Evolutionary conservation across 2,888 invertebrate genomes (phyloP).

Genomic region (Apantesis nais): DNA sequence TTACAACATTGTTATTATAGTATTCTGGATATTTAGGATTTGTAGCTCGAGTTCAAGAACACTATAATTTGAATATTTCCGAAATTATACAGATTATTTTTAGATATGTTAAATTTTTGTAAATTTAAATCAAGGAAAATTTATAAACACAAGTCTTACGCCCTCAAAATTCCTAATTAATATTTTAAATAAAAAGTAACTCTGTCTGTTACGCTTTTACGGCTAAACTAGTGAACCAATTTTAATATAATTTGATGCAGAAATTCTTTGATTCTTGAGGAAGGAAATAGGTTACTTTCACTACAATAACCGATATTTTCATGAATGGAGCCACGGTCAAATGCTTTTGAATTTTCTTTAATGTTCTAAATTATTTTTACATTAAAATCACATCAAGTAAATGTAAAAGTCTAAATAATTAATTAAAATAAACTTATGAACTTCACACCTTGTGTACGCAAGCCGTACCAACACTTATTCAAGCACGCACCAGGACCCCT

Average conservation of each 20-base stretch:
- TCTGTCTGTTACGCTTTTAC: too few species aligned
- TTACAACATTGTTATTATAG: neutral
- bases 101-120: neutral
- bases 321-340: neutral
- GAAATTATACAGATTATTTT: neutral
- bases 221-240: neutral
- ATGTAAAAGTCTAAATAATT: neutral
- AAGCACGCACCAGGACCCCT: slow-evolving; percentile 56
- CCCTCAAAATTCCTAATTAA: neutral
- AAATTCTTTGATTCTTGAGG: neutral
- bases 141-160: neutral
- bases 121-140: neutral
- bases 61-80: neutral
- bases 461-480: slow-evolving; percentile 37
- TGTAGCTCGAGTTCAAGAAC: neutral
- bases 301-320: neutral
- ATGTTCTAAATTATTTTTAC: neutral
- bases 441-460: neutral
- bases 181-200: neutral
- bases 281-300: neutral
- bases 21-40: neutral
- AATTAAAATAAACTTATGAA: neutral
- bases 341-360: neutral
- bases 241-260: neutral
- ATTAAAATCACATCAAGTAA: neutral